A percentile compares a stretch with the other conserved stretches of the same genome.
These are phyloP conservation scores for Rhombomys opimus DNA, from an alignment of 2,113 vertebrate genomes.

Conservation along the genomic window DNA sequence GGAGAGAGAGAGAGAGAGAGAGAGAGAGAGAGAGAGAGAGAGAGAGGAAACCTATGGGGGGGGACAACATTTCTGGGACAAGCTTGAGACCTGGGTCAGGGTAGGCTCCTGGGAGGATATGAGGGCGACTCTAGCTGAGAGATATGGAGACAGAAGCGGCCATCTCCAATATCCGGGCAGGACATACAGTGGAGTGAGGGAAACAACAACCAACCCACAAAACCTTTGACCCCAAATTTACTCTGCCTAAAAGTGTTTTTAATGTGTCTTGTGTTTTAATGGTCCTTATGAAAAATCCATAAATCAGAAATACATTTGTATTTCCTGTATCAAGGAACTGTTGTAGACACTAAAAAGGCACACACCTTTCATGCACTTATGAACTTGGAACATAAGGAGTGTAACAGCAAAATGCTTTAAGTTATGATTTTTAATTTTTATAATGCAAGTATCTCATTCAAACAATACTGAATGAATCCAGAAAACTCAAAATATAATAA, in stretches of 20 bases:
- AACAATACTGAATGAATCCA: not conserved
- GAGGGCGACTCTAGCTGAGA: too few species aligned
- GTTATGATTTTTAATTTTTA: slow-evolving; percentile 5
- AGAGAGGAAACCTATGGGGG: too few species aligned
- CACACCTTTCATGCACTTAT: not conserved
- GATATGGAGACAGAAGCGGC: too few species aligned
- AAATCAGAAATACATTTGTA: not conserved
- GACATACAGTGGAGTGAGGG: too few species aligned
- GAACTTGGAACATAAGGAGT: not conserved
- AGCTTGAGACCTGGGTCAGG: too few species aligned
- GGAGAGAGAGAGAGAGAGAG: too few species aligned
- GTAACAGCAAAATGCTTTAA: slow-evolving; percentile 42
- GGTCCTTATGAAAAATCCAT: not conserved
- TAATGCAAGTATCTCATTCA: not conserved
- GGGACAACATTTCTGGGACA: too few species aligned
- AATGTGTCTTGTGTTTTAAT: not conserved
- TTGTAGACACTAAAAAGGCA: not conserved
- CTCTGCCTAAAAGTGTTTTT: not conserved
- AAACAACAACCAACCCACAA: too few species aligned
- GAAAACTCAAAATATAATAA: not conserved
- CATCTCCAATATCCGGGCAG: too few species aligned
- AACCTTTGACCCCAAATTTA: too few species aligned
- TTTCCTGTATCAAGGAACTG: slow-evolving; percentile 15
- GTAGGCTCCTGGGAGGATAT: too few species aligned
- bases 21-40: too few species aligned